Base-by-base conservation (phyloP, 2,797 vertebrate species). In the Arctocebus calabarensis region DNA sequence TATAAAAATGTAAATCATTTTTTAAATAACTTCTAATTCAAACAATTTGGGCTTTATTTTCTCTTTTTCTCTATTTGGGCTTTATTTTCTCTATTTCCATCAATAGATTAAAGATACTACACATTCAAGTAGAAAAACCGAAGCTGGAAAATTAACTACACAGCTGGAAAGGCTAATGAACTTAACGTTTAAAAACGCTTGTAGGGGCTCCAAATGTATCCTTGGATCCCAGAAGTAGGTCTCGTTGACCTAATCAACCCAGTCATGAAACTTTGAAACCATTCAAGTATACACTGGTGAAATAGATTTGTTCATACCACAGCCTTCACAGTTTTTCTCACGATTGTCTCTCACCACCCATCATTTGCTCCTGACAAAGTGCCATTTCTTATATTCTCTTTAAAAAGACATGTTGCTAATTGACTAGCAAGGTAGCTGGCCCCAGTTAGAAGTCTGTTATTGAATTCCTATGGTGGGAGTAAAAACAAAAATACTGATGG, bases 401-500 rank as follows among this genome's bases (percentile, higher is more conserved):
- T 88, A 88, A 93, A 97, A 97, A 91, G 83, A 91, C 5, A 40
- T 48, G 78, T 86, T 95, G 95, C 57, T 96, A 95, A 98, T 94
- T 97, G 95, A 83, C 95, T 0, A 52, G 92, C 66, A 86, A 97
- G 96, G 97, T 97, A 97, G 96, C 96, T 97, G 97, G 84, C 78
- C 89, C 22, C 84, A 95, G 59, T 86, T 96, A 89, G 97, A 84
- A 81, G 84, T 96, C 92, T 94, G 94, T 97, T 96, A 83, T 89
- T 87, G 94, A 97, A 88, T 90, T 98, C 91, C 95, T 98, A 66
- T 1, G 57, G 82, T 79, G 96, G 94, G 94, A 98, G 97, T 40
- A 73, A 97, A 98, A 97, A 29, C 95, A 97, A 96, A 97, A 98
- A 78, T 95, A 96, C 82, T 3, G 86, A 90, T 64, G 95, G 81